These are phyloP conservation scores for Rhinogobius similis DNA, from an alignment of 2,113 vertebrate species.

Conservation along the genomic window DNA sequence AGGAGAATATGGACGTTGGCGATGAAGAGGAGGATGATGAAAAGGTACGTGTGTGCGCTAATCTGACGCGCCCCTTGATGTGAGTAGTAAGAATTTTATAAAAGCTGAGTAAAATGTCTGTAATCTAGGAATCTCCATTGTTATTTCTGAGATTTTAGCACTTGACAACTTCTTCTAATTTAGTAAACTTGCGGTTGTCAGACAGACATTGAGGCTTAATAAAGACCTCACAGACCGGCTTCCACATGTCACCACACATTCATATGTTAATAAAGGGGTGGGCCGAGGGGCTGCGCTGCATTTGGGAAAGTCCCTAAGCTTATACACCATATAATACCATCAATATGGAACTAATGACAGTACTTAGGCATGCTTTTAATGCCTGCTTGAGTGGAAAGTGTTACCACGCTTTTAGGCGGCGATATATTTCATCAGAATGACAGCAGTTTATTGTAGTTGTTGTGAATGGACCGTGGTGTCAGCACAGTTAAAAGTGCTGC, in stretches of 20 bases:
- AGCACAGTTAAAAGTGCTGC: conserved; percentile 21
- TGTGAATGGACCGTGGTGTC: conserved; percentile 21
- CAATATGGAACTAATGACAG: conserved; percentile 66
- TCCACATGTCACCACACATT: conserved; percentile 65
- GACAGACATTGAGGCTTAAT: conserved; percentile 55
- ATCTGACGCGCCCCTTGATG: neutral
- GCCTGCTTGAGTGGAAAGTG: conserved; percentile 48
- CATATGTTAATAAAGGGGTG: conserved; percentile 62
- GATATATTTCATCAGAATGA: conserved; percentile 48
- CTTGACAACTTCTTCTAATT: conserved; percentile 34
- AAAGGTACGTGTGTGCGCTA: conserved; percentile 75
- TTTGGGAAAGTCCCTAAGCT: conserved; percentile 63
- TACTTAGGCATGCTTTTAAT: conserved; percentile 51
- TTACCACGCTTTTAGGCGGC: conserved; percentile 57
- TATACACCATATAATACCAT: conserved; percentile 60
- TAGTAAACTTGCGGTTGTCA: conserved; percentile 31
- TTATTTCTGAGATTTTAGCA: conserved; percentile 55
- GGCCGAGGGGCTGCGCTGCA: conserved; percentile 43
- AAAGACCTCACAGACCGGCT: conserved; percentile 59
- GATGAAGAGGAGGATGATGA: conserved; percentile 94
- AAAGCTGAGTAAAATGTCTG: neutral
- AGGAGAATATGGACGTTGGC: conserved; percentile 86
- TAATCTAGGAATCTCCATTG: conserved; percentile 37
- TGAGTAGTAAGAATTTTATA: neutral
- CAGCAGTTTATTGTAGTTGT: conserved; percentile 42